These are phyloP conservation scores for Macquaria australasica DNA, from an alignment of 2,113 vertebrate species.

Conservation along the genomic window DNA sequence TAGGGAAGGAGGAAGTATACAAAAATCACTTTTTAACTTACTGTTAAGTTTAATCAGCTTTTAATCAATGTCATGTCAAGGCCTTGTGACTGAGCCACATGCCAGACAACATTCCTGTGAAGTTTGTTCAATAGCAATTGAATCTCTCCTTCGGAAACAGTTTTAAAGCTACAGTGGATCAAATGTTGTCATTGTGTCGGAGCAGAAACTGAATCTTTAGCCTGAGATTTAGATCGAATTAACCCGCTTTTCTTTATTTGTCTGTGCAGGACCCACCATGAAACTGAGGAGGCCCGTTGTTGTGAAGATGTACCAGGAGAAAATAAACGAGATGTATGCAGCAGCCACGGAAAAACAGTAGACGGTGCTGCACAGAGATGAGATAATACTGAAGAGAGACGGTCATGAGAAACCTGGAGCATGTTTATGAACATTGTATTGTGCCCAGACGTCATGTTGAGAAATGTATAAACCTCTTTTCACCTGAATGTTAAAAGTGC, in stretches of 20 bases:
- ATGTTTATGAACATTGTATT: neutral
- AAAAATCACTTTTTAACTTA: neutral
- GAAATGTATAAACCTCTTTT: slow-evolving; percentile 1
- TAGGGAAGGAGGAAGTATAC: neutral
- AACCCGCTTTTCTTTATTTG: neutral
- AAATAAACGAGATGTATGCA: slow-evolving; percentile 81
- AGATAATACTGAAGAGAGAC: neutral
- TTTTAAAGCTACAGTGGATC: neutral
- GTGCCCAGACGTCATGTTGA: neutral
- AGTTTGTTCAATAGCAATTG: neutral
- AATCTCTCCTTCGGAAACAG: neutral
- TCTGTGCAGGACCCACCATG: slow-evolving; percentile 85
- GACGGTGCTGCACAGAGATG: neutral
- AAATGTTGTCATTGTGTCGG: neutral
- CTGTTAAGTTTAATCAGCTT: neutral
- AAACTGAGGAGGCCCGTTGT: slow-evolving; percentile 86
- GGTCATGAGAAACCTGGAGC: neutral
- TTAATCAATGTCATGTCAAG: neutral
- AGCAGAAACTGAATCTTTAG: neutral
- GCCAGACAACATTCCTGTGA: slow-evolving; percentile 14
- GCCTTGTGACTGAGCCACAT: neutral
- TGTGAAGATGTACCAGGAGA: slow-evolving; percentile 83
- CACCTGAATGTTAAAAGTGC: slow-evolving; percentile 9
- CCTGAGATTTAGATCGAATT: neutral
- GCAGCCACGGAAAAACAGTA: slow-evolving; percentile 45